Evolutionary conservation across 1,140 invertebrate species (phyloP).

Genomic region (Pteromalus puparum): DNA sequence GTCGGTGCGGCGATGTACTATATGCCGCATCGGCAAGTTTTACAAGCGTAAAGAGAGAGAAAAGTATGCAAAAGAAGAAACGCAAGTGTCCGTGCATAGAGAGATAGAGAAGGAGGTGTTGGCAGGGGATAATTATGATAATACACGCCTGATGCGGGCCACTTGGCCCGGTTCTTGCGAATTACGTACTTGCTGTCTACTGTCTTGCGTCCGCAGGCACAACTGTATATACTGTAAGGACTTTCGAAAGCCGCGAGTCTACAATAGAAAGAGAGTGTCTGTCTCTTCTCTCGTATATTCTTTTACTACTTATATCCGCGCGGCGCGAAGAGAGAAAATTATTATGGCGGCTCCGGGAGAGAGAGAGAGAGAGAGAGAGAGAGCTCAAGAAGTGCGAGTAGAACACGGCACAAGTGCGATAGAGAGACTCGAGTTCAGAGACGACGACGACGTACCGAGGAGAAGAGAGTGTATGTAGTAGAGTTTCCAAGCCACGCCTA

Average conservation of each 20-base stretch:
- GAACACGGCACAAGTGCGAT: neutral
- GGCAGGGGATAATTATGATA: slow-evolving; percentile 8
- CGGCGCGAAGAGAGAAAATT: neutral
- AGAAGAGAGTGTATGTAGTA: slow-evolving; percentile 47
- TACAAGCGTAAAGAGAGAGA: neutral
- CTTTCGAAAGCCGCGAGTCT: neutral
- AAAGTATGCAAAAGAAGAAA: neutral
- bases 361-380: neutral
- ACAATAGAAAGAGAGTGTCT: slow-evolving; percentile 14
- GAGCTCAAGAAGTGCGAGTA: slow-evolving; percentile 61
- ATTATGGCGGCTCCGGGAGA: slow-evolving; percentile 19
- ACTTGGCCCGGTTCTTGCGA: neutral
- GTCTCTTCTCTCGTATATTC: neutral
- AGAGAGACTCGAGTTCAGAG: neutral
- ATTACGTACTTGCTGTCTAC: slow-evolving; percentile 6
- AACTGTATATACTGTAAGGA: neutral
- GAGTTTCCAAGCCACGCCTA: slow-evolving; percentile 66
- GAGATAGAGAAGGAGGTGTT: neutral
- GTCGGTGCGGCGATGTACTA: neutral
- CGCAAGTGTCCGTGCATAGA: neutral
- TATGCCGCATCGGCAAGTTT: neutral
- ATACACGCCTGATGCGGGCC: neutral
- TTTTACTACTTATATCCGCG: neutral
- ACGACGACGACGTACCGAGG: slow-evolving; percentile 25
- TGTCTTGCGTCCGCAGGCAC: neutral